A percentile compares a stretch with the other conserved stretches of the same genome.
These are phyloP conservation scores for Acropternis orthonyx DNA, from an alignment of 2,797 vertebrate species.

Conservation along the genomic window DNA sequence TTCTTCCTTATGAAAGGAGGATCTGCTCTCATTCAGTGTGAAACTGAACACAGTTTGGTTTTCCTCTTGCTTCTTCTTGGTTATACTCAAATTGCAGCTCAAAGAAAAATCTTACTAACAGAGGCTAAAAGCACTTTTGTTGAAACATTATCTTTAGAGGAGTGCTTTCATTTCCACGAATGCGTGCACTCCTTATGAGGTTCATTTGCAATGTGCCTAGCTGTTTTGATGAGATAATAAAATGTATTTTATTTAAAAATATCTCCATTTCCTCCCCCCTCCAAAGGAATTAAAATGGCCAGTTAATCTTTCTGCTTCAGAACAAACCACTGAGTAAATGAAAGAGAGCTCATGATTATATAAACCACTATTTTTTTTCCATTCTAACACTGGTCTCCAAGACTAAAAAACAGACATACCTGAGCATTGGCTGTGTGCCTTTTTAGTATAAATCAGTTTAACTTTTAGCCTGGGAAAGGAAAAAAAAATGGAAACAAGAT, in stretches of 20 bases:
- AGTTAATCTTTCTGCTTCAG: constrained; percentile 44
- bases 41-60: neutral
- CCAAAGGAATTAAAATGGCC: constrained; percentile 16
- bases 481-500: constrained; percentile 45
- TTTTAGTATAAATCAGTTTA: constrained; percentile 80
- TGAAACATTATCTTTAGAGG: constrained; percentile 39
- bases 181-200: constrained; percentile 1
- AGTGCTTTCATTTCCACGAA: constrained; percentile 23
- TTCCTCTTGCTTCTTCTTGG: neutral
- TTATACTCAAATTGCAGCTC: constrained; percentile 1
- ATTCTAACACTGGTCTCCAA: neutral
- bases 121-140: neutral
- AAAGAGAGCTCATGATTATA: neutral
- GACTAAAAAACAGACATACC: constrained; percentile 6
- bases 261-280: neutral
- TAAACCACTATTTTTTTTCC: constrained; percentile 41
- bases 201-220: constrained; percentile 44
- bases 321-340: constrained; percentile 55
- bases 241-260: constrained; percentile 61
- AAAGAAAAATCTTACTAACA: constrained; percentile 31
- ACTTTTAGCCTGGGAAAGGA: constrained; percentile 71
- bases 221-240: constrained; percentile 63
- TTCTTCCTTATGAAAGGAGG: neutral
- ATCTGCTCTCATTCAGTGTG: neutral
- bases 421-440: constrained; percentile 12